Conservation (phyloP, 2,797 vertebrate genomes). For the Acrossocheilus fasciatus region DNA sequence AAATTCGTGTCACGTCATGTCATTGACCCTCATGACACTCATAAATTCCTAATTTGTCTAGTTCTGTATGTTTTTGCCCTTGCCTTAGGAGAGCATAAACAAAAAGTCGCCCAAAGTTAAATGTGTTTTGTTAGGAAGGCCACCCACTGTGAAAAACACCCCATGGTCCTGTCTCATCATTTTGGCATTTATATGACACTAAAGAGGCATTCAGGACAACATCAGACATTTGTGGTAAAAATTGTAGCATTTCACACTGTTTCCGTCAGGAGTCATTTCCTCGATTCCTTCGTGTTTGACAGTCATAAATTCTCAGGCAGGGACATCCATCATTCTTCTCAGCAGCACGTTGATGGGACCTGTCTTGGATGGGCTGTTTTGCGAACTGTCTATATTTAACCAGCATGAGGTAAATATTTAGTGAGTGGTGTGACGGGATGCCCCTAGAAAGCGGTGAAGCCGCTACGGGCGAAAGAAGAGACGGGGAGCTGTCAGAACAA, state of each 20-base stretch:
- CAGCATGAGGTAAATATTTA: constrained; percentile 61
- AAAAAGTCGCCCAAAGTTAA: constrained; percentile 32
- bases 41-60: background rate
- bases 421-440: constrained; percentile 24
- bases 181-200: constrained; percentile 55
- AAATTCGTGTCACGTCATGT: background rate
- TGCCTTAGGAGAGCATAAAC: constrained; percentile 21
- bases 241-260: constrained; percentile 44
- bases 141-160: constrained; percentile 36
- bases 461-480: constrained; percentile 41
- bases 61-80: background rate
- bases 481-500: constrained; percentile 55
- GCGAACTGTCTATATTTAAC: constrained; percentile 57
- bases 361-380: constrained; percentile 38
- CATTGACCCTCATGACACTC: background rate
- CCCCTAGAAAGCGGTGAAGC: constrained; percentile 27
- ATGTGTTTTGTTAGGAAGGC: constrained; percentile 30
- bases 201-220: constrained; percentile 34
- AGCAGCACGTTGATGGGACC: constrained; percentile 42
- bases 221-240: constrained; percentile 42
- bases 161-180: constrained; percentile 46
- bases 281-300: constrained; percentile 43
- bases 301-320: constrained; percentile 28
- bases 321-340: constrained; percentile 58
- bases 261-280: constrained; percentile 61